Evolutionary conservation across 2,113 vertebrate species (phyloP), one percentile per base, ranked within the genome.

Genomic region (Casuarius casuarius): DNA sequence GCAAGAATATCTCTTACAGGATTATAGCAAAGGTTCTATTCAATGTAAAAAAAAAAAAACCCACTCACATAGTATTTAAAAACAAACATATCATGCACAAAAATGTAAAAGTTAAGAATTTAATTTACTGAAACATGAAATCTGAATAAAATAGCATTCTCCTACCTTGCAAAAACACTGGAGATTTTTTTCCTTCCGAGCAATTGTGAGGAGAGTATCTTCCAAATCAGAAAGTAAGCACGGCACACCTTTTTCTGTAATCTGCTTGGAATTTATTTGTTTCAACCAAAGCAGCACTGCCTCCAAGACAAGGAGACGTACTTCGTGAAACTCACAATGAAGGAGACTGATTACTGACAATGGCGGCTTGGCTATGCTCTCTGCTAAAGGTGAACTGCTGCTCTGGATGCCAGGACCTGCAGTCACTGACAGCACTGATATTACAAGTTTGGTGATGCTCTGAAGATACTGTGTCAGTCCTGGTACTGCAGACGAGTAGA

Each of bases 121-220:
- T 25, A 0, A n/a, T 71, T 92, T 76, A 86, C 12, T 74, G 54
- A 80, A 88, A 38, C 13, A 48, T 1, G 17, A 71, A 63, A 67
- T 29, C 2, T 44, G 59, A 54, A 72, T 28, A 10, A 88, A 91
- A 73, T 10, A 77, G 17, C 20, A 65, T 17, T 3, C 12, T 76
- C 48, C 91, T 96, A 99, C 99, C 99, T 98, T 99, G 95, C 98
- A 98, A 97, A 99, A 98, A 97, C 99, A 99, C 89, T 98, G 98
- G 33, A 98, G 97, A 96, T 99, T 98, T 48, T 87, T 98, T 96
- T 99, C 99, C 40, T 98, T 98, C 91, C 99, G 46, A 74, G 98
- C 98, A 98, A 99, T 91, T 66, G 84, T 81, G 79, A 98, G 98
- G 75, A 99, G 96, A 66, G 93, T 97, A 29, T 89, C 97, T 94